Percentiles rank a stretch among this genome's conserved stretches.
These are phyloP conservation scores for Notarius lentiginosus DNA, from an alignment of 2,113 vertebrate species.

Conservation along the genomic window DNA sequence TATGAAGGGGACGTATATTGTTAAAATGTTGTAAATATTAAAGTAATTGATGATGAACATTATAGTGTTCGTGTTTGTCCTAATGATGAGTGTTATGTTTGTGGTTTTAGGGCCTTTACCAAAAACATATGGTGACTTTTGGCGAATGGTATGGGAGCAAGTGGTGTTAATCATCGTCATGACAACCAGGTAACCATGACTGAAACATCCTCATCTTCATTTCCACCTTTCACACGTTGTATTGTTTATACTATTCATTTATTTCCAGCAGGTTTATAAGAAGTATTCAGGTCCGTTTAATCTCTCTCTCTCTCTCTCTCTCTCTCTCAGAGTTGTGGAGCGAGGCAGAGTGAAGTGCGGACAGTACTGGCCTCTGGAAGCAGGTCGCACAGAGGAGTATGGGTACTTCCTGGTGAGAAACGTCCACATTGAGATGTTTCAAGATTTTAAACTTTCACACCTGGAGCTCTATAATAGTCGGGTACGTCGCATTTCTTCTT, in stretches of 20 bases:
- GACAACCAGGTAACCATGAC: conserved; percentile 74
- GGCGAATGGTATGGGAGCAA: conserved; percentile 81
- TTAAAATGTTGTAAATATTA: not conserved
- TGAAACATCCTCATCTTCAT: not conserved
- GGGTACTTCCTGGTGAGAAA: conserved; percentile 73
- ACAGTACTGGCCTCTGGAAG: conserved; percentile 79
- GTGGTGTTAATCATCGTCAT: conserved; percentile 80
- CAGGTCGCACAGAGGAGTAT: conserved; percentile 70
- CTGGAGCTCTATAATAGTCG: conserved; percentile 76
- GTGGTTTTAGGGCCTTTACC: conserved; percentile 74
- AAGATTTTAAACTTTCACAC: conserved; percentile 77
- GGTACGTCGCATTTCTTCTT: conserved; percentile 51
- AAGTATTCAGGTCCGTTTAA: not conserved
- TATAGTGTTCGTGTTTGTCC: not conserved
- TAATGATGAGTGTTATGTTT: not conserved
- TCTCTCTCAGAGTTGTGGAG: conserved; percentile 71
- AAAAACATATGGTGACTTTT: conserved; percentile 79
- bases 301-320: conserved; percentile 6
- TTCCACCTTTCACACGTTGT: not conserved
- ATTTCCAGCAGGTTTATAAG: not conserved
- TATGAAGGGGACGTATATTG: not conserved
- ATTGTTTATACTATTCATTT: too few relatives aligned
- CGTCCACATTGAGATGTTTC: conserved; percentile 72
- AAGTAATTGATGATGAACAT: not conserved
- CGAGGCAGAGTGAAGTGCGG: conserved; percentile 77